Evolutionary conservation across 2,888 invertebrate genomes (phyloP).

Genomic region (Drosophila leonis): DNA sequence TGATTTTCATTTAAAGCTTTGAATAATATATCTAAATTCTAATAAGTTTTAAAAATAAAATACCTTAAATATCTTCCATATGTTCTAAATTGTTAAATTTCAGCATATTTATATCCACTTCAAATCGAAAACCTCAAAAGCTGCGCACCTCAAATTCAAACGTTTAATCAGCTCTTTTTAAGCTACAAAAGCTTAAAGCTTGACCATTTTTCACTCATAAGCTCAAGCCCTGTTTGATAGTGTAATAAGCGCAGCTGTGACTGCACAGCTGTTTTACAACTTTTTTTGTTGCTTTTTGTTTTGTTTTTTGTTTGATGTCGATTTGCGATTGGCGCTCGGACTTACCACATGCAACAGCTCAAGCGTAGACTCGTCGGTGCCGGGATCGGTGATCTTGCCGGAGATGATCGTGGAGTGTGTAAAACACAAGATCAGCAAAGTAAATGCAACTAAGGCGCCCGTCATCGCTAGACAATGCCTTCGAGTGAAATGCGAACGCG

Average conservation of each 20-base stretch:
- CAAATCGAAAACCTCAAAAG: not conserved
- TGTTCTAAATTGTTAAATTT: no score
- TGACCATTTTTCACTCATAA: not conserved
- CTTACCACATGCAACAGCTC: constrained; percentile 85
- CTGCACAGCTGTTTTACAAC: constrained; percentile 3
- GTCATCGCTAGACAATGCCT: constrained; percentile 83
- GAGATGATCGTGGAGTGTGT: constrained; percentile 74
- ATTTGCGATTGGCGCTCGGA: constrained; percentile 30
- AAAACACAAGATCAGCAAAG: constrained; percentile 78
- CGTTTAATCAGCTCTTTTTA: not conserved
- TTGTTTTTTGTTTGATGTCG: constrained; percentile 5
- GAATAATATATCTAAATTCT: no score
- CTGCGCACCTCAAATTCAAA: not conserved
- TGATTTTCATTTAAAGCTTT: no score
- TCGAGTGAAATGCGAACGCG: constrained; percentile 82
- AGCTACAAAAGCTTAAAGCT: not conserved
- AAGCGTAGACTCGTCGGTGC: constrained; percentile 78
- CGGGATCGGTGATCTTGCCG: constrained; percentile 62
- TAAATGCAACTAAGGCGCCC: constrained; percentile 74
- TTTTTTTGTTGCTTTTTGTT: not conserved
- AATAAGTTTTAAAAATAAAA: no score
- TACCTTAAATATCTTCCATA: no score
- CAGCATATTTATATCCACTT: not conserved
- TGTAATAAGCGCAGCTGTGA: constrained; percentile 37
- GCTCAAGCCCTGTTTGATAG: constrained; percentile 13